Conservation (phyloP, 2,113 vertebrate genomes). For the Parus major region DNA sequence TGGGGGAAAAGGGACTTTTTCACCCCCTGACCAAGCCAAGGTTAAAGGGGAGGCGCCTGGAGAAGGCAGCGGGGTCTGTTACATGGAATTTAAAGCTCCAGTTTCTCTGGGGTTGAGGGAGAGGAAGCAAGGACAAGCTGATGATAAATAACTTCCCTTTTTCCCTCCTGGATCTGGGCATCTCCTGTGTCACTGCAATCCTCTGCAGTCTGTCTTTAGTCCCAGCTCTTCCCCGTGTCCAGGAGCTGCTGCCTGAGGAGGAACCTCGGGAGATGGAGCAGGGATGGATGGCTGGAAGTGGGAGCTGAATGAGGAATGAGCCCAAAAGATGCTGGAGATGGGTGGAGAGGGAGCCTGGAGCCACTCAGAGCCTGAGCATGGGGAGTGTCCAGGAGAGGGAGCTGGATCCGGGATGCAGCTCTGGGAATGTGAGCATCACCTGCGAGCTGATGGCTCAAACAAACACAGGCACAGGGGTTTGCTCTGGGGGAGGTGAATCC, state of each 20-base stretch:
- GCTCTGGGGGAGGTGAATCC: not conserved
- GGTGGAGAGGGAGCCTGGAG: not conserved
- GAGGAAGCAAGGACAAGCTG: not conserved
- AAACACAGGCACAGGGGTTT: not conserved
- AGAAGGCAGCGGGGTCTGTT: not conserved
- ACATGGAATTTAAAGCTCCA: not conserved
- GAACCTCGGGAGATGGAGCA: not conserved
- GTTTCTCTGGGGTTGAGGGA: not conserved
- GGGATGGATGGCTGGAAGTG: not conserved
- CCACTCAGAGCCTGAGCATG: accelerated
- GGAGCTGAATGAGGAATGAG: not conserved
- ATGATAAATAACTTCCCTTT: not conserved
- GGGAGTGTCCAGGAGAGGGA: not conserved
- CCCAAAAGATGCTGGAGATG: not conserved
- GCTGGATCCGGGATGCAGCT: not conserved
- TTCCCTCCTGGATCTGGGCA: not conserved
- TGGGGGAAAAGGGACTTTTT: not conserved
- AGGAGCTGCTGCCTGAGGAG: not conserved
- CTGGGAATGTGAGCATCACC: not conserved
- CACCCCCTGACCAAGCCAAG: not conserved
- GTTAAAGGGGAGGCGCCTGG: not conserved
- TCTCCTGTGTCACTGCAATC: not conserved
- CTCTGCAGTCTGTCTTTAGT: not conserved
- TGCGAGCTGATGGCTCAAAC: not conserved
- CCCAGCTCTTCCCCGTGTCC: not conserved